Evolutionary conservation across 2,797 vertebrate species (phyloP), one percentile per base, ranked within the genome.

Genomic region (Glossophaga mutica): DNA sequence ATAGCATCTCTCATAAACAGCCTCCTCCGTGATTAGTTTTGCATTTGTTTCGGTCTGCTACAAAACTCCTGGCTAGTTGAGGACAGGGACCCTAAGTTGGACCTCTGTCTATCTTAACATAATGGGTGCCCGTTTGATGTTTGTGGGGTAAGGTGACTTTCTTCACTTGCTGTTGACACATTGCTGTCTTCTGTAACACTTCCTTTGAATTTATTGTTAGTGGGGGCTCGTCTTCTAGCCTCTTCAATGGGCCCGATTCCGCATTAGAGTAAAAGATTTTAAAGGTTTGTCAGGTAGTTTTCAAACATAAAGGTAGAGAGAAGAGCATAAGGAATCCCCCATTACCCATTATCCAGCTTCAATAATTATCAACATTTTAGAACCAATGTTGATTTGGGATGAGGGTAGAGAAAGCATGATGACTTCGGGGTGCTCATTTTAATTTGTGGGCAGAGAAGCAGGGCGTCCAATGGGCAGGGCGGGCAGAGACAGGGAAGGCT

Each of bases 1-100:
- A 91, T 94, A 85, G 57, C 88, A 29, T 90, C 95, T 82, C 37
- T 94, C 68, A 74, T 87, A 85, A 82, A 71, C 50, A 85, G 50
- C 44, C 19, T 92, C 15, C 67, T 84, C n/a, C 15, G 14, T 96
- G 91, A 79, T 95, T 89, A 46, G 74, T 87, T 91, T 74, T 84
- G 87, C 37, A 29, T 94, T 96, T 65, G 19, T 87, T 90, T 83
- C 71, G 39, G 55, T 85, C 7, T 78, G 37, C 52, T 85, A 12
- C 67, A 44, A 52, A 82, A n/a, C n/a, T 46, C 59, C 71, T 52
- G 77, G 67, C 24, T 94, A 44, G 9, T 50, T 73, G 81, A 96
- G 50, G 50, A 83, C 18, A 79, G 22, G 78, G 83, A 9, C 50
- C 19, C 50, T 44, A 52, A 44, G 6, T 0, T 74, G 82, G 68